Conservation (phyloP, 2,113 vertebrate species). For the Bungarus multicinctus region DNA sequence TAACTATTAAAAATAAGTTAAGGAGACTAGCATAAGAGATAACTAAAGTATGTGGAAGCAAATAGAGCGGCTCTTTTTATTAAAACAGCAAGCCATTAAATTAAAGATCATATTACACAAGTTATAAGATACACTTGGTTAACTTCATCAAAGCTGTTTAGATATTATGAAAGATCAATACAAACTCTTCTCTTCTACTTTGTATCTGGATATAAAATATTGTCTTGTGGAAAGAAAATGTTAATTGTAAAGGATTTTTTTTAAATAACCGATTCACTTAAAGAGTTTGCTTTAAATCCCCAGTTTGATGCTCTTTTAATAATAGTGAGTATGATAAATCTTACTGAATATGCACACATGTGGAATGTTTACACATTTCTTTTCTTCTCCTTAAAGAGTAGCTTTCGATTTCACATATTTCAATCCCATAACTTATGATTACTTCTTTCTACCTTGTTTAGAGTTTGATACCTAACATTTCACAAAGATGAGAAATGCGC, state of each 20-base stretch:
- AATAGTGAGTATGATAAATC: not conserved
- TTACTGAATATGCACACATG: not conserved
- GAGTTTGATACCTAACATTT: not conserved
- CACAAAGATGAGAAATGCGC: not conserved
- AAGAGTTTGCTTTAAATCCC: not conserved
- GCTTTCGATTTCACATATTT: not conserved
- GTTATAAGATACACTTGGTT: not conserved
- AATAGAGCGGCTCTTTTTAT: not conserved
- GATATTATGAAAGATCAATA: not conserved
- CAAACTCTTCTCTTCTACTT: not conserved
- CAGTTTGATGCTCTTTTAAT: not conserved
- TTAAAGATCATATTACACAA: not conserved
- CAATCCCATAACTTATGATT: not conserved
- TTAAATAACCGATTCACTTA: not conserved
- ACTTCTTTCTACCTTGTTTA: not conserved
- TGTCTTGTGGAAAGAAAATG: not conserved
- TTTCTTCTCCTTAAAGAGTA: not conserved
- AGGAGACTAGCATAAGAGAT: not conserved
- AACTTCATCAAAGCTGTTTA: not conserved
- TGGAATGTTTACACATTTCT: not conserved
- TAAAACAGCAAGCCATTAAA: not conserved
- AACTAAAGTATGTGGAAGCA: not conserved
- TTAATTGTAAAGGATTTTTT: not conserved
- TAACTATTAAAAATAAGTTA: not conserved
- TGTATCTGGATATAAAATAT: not conserved